Conservation (phyloP, 2,113 vertebrate species). For the Furnarius figulus region DNA sequence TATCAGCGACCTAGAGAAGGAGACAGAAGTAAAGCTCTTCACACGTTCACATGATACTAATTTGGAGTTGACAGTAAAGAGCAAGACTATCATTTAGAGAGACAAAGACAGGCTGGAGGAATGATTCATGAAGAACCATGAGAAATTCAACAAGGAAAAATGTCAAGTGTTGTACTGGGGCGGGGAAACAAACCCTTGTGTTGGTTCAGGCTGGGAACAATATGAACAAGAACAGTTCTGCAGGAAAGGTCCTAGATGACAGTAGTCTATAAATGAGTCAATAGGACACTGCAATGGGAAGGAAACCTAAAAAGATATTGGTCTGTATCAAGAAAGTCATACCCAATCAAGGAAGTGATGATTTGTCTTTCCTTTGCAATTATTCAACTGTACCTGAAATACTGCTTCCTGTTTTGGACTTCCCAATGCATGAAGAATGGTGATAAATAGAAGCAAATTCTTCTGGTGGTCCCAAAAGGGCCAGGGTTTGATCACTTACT, state of each 20-base stretch:
- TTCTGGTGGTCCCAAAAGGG: not conserved
- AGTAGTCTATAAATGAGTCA: not conserved
- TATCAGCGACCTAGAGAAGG: not conserved
- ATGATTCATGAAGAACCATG: not conserved
- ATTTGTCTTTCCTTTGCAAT: not conserved
- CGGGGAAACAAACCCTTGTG: not conserved
- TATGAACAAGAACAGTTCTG: not conserved
- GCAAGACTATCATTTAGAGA: not conserved
- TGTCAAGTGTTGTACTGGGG: not conserved
- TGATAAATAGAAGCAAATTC: not conserved
- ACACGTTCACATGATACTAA: not conserved
- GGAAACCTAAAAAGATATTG: not conserved
- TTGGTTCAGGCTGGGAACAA: not conserved
- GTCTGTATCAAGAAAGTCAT: not conserved
- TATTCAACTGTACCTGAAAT: not conserved
- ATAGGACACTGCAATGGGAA: not conserved
- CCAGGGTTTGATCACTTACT: not conserved
- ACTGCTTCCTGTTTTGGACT: not conserved
- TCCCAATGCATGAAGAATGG: not conserved
- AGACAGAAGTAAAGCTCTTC: not conserved
- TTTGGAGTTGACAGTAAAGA: not conserved
- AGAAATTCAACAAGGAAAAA: not conserved
- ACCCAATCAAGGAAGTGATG: not conserved
- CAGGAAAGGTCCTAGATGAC: not conserved
- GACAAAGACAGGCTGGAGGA: not conserved